Evolutionary conservation across 2,797 vertebrate genomes (phyloP), one percentile per base, ranked within the genome.

Genomic region (Etheostoma nigrum): DNA sequence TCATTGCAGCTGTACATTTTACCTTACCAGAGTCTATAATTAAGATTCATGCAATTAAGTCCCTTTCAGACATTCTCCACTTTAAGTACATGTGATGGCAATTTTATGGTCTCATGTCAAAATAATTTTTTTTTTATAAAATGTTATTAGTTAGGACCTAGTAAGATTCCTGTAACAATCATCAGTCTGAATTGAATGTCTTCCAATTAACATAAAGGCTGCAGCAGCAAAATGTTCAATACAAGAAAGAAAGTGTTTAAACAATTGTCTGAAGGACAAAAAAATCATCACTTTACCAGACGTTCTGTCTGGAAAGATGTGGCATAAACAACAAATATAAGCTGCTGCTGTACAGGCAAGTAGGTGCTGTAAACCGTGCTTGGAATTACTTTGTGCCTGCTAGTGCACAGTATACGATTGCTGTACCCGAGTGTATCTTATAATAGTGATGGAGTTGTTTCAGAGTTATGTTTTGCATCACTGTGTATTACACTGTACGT

Each of bases 381-480:
- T 33, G 63, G 33, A 42, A 44, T 42, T 33, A 55, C 13, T n/a
- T 48, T 54, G 30, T 19, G 53, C 21, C 27, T 23, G 27, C 42
- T 45, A 9, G 13, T 62, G 59, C 16, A 16, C 42, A 21, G 6
- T 55, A 49, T 44, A 23, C 49, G 67, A 61, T 33, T 44, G 67
- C 57, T 76, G 36, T 2, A 19, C 60, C 19, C 19, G 21, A 63
- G 54, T 69, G 51, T 44, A 44, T 40, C 36, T 40, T 40, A 40
- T 11, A 40, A 40, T 4, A 11, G 36, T 11, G 36, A 40, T 40
- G 10, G 36, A 40, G 36, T 40, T 40, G 36, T 40, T 40, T 11
- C 36, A 40, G 36, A 40, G 36, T 40, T 40, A 4, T 40, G 10
- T 40, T 40, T 40, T 12, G 10, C 3, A 1, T 12, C 36, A 40